These are phyloP conservation scores for Hesperophylax magnus DNA, from an alignment of 1,140 invertebrate species.

Conservation along the genomic window DNA sequence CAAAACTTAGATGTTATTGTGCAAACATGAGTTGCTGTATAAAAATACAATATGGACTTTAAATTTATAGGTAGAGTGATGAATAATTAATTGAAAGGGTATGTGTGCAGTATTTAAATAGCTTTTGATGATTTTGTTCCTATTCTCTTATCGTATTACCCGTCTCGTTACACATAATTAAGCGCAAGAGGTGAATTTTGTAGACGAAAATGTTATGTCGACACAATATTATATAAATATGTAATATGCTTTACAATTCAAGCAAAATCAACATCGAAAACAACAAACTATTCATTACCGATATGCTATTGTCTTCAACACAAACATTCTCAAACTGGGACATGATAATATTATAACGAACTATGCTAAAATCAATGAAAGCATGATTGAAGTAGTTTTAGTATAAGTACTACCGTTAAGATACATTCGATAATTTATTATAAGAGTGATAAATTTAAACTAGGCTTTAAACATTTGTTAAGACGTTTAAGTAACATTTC, in stretches of 20 bases:
- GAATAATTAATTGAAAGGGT: not conserved
- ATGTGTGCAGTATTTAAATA: slow-evolving; percentile 1
- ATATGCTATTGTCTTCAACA: not conserved
- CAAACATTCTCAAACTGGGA: not conserved
- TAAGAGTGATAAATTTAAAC: slow-evolving; percentile 17
- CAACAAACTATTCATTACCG: not conserved
- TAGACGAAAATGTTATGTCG: not conserved
- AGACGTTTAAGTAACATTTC: not conserved
- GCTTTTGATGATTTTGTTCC: not conserved
- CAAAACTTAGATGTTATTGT: slow-evolving; percentile 4
- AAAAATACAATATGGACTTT: slow-evolving; percentile 24
- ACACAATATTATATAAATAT: not conserved
- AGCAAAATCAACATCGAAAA: not conserved
- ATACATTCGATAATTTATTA: slow-evolving; percentile 1
- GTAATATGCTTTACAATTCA: not conserved
- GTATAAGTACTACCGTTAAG: slow-evolving; percentile 8
- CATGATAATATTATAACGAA: not conserved
- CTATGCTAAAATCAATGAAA: slow-evolving; percentile 1
- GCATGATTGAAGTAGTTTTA: slow-evolving; percentile 7
- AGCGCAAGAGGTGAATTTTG: not conserved
- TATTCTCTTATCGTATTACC: not conserved
- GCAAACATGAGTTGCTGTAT: slow-evolving; percentile 18
- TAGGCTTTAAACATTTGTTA: slow-evolving; percentile 17
- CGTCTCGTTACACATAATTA: slow-evolving; percentile 2
- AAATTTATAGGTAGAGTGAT: not conserved